These are phyloP conservation scores for Mnemiopsis leidyi DNA, from an alignment of 37 sponge, comb jelly and placozoan genomes.

Conservation along the genomic window DNA sequence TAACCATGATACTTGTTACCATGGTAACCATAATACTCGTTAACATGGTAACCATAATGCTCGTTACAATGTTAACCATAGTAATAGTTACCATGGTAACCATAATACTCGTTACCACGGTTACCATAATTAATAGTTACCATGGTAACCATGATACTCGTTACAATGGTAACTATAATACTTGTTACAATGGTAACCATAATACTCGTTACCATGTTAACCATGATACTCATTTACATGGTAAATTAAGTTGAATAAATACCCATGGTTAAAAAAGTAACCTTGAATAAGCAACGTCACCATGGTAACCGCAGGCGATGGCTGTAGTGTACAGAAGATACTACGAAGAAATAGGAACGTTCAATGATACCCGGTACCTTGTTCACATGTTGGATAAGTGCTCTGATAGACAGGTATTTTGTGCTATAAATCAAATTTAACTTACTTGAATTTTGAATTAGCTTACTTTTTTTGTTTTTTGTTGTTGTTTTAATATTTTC, in stretches of 20 bases:
- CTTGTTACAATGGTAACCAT: not conserved
- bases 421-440: too few relatives aligned
- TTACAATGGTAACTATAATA: not conserved
- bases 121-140: not conserved
- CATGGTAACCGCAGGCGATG: slow-evolving; percentile 77
- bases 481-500: too few relatives aligned
- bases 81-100: not conserved
- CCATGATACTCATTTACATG: not conserved
- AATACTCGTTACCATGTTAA: too few relatives aligned
- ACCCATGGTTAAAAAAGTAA: too few relatives aligned
- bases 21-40: not conserved
- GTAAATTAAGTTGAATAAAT: too few relatives aligned
- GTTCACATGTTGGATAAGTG: slow-evolving; percentile 83
- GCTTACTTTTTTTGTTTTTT: too few relatives aligned
- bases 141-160: not conserved
- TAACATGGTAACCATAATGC: not conserved
- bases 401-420: not conserved
- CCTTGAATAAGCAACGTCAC: not conserved
- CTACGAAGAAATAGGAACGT: slow-evolving; percentile 93
- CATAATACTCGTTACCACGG: not conserved
- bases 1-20: not conserved
- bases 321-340: slow-evolving; percentile 94
- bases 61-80: too few relatives aligned
- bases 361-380: slow-evolving; percentile 92
- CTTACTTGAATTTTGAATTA: too few relatives aligned